These are phyloP conservation scores for Tapera naevia DNA, from an alignment of 2,797 vertebrate species.

Conservation along the genomic window DNA sequence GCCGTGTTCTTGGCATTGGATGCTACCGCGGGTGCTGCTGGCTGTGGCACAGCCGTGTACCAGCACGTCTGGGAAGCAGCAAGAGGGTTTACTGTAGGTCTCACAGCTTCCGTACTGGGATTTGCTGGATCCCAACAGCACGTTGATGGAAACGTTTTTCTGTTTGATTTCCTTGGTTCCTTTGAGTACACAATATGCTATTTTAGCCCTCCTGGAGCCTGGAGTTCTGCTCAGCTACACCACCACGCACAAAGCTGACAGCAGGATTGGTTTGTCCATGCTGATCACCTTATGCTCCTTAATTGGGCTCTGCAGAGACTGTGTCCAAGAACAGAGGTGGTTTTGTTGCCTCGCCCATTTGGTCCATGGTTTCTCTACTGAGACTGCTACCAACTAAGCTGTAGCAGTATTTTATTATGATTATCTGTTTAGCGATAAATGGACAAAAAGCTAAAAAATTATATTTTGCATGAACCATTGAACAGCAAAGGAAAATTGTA, in stretches of 20 bases:
- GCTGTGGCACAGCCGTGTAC: background rate
- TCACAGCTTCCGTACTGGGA: rapidly evolving
- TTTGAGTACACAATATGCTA: constrained; percentile 28
- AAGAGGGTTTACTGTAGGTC: background rate
- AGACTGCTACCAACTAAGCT: background rate
- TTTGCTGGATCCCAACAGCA: background rate
- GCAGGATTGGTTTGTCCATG: constrained; percentile 23
- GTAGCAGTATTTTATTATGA: background rate
- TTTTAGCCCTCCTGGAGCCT: background rate
- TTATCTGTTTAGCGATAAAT: background rate
- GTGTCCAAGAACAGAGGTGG: background rate
- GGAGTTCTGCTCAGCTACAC: background rate
- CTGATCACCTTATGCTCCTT: constrained; percentile 67
- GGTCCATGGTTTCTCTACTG: constrained; percentile 13
- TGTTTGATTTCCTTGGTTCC: background rate
- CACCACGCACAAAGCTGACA: background rate
- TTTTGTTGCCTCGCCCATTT: constrained; percentile 29
- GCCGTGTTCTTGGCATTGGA: too few species aligned
- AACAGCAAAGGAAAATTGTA: background rate
- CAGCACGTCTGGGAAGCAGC: background rate
- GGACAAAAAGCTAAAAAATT: background rate
- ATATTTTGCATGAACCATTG: background rate
- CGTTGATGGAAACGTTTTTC: background rate
- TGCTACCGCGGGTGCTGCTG: too few species aligned
- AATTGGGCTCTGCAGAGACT: constrained; percentile 9